These are phyloP conservation scores for Dryadula phaetusa DNA, from an alignment of 2,888 invertebrate species.

Conservation along the genomic window DNA sequence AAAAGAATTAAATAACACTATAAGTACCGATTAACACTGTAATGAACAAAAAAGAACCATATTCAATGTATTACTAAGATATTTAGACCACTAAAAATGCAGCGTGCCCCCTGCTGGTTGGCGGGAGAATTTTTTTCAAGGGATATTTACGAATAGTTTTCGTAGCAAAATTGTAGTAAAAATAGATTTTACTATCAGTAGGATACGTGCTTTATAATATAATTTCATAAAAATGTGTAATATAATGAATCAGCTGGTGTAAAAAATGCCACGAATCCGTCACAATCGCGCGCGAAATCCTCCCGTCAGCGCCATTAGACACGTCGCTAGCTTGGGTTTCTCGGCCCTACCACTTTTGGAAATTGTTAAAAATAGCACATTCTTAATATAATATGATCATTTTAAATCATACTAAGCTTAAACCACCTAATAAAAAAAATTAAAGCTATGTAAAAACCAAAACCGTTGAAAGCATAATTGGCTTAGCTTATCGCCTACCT, in stretches of 20 bases:
- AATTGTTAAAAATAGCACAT: conserved; percentile 79
- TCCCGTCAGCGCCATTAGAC: conserved; percentile 84
- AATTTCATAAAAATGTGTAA: conserved; percentile 55
- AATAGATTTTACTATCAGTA: conserved; percentile 56
- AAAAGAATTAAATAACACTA: conserved; percentile 50
- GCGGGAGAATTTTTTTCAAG: conserved; percentile 76
- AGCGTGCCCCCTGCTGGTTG: conserved; percentile 83
- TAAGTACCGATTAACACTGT: conserved; percentile 48
- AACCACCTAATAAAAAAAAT: conserved; percentile 29
- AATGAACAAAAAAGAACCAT: conserved; percentile 47
- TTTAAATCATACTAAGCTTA: conserved; percentile 26
- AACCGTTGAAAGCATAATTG: conserved; percentile 69
- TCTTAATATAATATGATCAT: conserved; percentile 58
- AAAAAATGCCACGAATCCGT: conserved; percentile 84
- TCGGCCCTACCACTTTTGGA: conserved; percentile 78
- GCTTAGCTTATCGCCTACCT: conserved; percentile 79
- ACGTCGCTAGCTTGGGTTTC: conserved; percentile 83
- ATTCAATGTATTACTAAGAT: conserved; percentile 54
- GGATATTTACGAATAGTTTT: conserved; percentile 57
- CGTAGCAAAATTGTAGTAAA: conserved; percentile 50
- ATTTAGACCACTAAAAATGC: conserved; percentile 58
- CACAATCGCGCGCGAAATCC: conserved; percentile 84
- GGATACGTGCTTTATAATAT: conserved; percentile 57
- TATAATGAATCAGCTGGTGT: conserved; percentile 71
- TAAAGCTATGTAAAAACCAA: conserved; percentile 47